Evolutionary conservation across 2,888 invertebrate species (phyloP).

Genomic region (Drosophila longiperda): DNA sequence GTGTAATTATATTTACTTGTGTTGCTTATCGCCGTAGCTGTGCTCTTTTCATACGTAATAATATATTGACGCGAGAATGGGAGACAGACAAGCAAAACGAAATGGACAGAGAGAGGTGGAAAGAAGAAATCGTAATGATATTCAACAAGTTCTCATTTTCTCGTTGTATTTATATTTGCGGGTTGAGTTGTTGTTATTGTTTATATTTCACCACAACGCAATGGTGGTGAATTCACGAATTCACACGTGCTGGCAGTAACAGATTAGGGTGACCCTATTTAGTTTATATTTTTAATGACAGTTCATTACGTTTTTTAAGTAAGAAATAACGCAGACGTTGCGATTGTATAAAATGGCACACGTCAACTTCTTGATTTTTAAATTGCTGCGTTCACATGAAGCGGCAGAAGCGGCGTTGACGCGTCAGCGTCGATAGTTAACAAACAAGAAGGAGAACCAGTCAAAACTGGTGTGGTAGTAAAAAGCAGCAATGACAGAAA

Average conservation of each 20-base stretch:
- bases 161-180: conserved; percentile 32
- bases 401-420: conserved; percentile 13
- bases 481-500: conserved; percentile 22
- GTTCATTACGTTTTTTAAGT: background rate
- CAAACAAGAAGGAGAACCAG: conserved; percentile 31
- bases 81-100: conserved; percentile 5
- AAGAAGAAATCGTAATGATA: conserved; percentile 23
- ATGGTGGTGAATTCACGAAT: conserved; percentile 50
- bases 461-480: conserved; percentile 24
- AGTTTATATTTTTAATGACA: background rate
- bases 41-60: conserved; percentile 36
- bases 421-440: conserved; percentile 41
- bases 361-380: conserved; percentile 64
- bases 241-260: conserved; percentile 34
- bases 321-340: conserved; percentile 37
- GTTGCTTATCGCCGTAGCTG: conserved; percentile 9
- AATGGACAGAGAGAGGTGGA: conserved; percentile 1
- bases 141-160: conserved; percentile 64
- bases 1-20: background rate
- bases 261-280: conserved; percentile 4
- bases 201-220: conserved; percentile 40
- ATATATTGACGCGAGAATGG: conserved; percentile 14
- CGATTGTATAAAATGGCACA: conserved; percentile 63
- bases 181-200: conserved; percentile 34
- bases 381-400: conserved; percentile 28